Percentiles rank a stretch among this genome's conserved stretches.
These are phyloP conservation scores for Pachycephala philippinensis DNA, from an alignment of 2,113 vertebrate species.

Conservation along the genomic window DNA sequence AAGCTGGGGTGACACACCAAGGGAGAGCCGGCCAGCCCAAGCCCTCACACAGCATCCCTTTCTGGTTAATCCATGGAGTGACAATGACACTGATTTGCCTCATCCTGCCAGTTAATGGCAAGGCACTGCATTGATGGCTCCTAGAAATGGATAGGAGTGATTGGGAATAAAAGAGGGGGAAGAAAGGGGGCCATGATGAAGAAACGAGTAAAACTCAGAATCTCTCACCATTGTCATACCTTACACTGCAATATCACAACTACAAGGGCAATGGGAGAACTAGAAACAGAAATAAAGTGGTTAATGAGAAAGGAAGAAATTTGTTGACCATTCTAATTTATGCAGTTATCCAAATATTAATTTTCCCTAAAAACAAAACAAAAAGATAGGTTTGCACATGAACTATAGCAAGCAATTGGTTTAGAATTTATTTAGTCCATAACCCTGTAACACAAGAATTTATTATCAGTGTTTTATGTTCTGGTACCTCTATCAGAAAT, in stretches of 20 bases:
- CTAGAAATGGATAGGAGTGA: slow-evolving; percentile 75
- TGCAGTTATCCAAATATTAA: slow-evolving; percentile 21
- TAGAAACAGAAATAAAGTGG: slow-evolving; percentile 13
- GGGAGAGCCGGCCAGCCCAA: slow-evolving; percentile 68
- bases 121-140: slow-evolving; percentile 70
- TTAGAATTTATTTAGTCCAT: slow-evolving; percentile 23
- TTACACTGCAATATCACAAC: slow-evolving; percentile 48
- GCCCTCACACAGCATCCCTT: slow-evolving; percentile 75
- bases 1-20: slow-evolving; percentile 71
- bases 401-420: background rate
- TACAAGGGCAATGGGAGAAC: slow-evolving; percentile 15
- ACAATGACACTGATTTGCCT: slow-evolving; percentile 71
- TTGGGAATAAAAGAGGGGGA: slow-evolving; percentile 59
- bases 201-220: slow-evolving; percentile 68
- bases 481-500: background rate
- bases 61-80: slow-evolving; percentile 72
- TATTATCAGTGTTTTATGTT: background rate
- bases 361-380: slow-evolving; percentile 3
- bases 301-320: slow-evolving; percentile 32
- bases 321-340: background rate
- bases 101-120: slow-evolving; percentile 70
- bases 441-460: slow-evolving; percentile 31
- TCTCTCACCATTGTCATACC: slow-evolving; percentile 45
- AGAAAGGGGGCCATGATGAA: slow-evolving; percentile 64
- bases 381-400: background rate